Evolutionary conservation across 2,797 vertebrate genomes (phyloP).

Genomic region (Tokudaia muenninki): DNA sequence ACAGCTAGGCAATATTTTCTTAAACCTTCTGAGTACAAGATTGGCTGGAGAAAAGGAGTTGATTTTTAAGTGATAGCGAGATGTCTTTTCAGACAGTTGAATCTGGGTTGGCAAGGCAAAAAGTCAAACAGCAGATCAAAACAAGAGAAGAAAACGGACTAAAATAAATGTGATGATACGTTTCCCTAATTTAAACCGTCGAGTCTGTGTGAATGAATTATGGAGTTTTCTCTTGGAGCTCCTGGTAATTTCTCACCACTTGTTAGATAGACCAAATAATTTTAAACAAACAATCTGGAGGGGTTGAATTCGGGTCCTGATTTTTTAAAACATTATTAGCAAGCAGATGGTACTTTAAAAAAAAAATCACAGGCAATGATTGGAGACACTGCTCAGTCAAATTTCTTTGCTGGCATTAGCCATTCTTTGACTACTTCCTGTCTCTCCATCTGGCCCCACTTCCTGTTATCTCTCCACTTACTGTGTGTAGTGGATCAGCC

Average conservation of each 20-base stretch:
- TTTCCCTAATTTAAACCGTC: slow-evolving; percentile 64
- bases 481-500: not conserved
- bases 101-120: slow-evolving; percentile 73
- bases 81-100: slow-evolving; percentile 84
- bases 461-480: not conserved
- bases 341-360: slow-evolving; percentile 45
- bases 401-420: not conserved
- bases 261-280: slow-evolving; percentile 70
- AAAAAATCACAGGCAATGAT: not conserved
- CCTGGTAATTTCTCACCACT: slow-evolving; percentile 69
- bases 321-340: slow-evolving; percentile 50
- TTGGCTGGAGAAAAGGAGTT: slow-evolving; percentile 86
- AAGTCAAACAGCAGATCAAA: slow-evolving; percentile 83
- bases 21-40: slow-evolving; percentile 86
- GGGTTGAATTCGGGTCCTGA: slow-evolving; percentile 42
- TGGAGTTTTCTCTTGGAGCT: slow-evolving; percentile 60
- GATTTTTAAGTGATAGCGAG: slow-evolving; percentile 86
- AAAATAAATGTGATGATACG: slow-evolving; percentile 77
- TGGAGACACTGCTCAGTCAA: not conserved
- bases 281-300: slow-evolving; percentile 69
- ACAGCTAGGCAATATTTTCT: slow-evolving; percentile 84
- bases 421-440: not conserved
- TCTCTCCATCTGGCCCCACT: not conserved
- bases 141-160: slow-evolving; percentile 71
- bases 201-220: slow-evolving; percentile 67